These are phyloP conservation scores for Grallaria varia DNA, from an alignment of 2,113 vertebrate genomes.

Conservation along the genomic window DNA sequence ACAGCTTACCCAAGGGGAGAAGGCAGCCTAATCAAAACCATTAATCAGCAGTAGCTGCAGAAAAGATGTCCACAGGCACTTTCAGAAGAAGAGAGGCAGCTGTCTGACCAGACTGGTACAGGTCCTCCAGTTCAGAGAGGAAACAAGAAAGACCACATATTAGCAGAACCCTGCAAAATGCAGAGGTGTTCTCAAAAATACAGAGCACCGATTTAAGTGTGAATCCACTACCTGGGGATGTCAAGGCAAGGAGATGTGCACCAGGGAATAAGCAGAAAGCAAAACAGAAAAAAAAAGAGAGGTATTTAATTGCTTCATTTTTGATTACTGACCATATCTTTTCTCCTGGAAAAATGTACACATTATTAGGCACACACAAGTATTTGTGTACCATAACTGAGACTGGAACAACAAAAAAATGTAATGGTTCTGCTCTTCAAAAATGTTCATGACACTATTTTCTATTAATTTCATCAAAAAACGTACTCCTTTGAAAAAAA, in stretches of 20 bases:
- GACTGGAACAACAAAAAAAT: background rate
- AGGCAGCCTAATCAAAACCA: background rate
- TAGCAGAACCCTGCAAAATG: background rate
- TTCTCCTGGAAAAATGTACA: background rate
- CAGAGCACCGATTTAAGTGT: background rate
- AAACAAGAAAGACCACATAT: background rate
- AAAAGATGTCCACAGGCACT: background rate
- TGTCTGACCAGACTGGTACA: background rate
- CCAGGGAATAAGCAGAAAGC: background rate
- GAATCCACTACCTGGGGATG: background rate
- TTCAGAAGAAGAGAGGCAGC: background rate
- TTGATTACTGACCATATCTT: background rate
- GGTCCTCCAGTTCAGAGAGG: background rate
- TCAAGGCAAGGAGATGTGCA: background rate
- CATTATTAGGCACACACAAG: background rate
- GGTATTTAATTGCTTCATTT: background rate
- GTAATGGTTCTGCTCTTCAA: background rate
- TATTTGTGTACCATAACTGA: background rate
- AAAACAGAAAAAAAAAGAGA: background rate
- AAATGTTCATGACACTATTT: background rate
- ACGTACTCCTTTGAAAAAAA: background rate
- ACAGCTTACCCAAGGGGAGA: background rate
- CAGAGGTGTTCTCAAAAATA: background rate
- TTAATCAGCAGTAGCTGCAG: background rate
- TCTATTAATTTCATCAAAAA: background rate